A percentile compares a stretch with the other conserved stretches of the same genome.
phyloP scores from a whole-genome alignment of 1,140 invertebrate genomes.

The Magallana ariakensis region DNA sequence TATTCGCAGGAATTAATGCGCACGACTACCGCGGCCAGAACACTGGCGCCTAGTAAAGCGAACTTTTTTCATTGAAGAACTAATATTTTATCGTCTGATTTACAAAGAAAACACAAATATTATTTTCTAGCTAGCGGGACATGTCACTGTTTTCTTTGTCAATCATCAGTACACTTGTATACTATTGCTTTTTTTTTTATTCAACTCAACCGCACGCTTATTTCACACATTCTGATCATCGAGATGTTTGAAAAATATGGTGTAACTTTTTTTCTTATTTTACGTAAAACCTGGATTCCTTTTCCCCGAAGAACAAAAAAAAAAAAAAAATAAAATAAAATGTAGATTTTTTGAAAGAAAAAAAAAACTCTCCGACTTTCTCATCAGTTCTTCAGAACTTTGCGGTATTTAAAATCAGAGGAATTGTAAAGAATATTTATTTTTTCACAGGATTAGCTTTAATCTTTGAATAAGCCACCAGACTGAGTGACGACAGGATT shows the following conservation, averaged over 20 bases:
- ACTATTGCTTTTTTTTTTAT: constrained; percentile 8
- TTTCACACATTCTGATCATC: constrained; percentile 7
- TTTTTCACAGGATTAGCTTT: constrained; percentile 60
- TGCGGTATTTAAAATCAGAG: constrained; percentile 58
- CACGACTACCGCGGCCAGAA: neutral
- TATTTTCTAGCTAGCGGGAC: neutral
- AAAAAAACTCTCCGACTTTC: neutral
- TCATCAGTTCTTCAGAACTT: constrained; percentile 19
- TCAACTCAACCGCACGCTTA: neutral
- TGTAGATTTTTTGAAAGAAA: neutral
- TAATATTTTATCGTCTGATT: constrained; percentile 44
- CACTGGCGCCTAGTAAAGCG: constrained; percentile 13
- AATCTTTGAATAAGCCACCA: constrained; percentile 59
- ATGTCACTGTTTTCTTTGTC: constrained; percentile 16
- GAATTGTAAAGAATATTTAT: constrained; percentile 67
- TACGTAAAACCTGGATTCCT: neutral
- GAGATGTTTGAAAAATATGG: neutral
- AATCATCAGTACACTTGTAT: constrained; percentile 6
- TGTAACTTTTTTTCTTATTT: neutral
- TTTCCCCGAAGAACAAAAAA: too few species aligned
- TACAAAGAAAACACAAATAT: constrained; percentile 33
- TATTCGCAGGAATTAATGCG: constrained; percentile 8
- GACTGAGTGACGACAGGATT: constrained; percentile 69
- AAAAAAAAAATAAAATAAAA: neutral
- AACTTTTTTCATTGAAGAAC: constrained; percentile 15